phyloP scores from a whole-genome alignment of 2,113 vertebrate species.

The Falcunculus frontatus region DNA sequence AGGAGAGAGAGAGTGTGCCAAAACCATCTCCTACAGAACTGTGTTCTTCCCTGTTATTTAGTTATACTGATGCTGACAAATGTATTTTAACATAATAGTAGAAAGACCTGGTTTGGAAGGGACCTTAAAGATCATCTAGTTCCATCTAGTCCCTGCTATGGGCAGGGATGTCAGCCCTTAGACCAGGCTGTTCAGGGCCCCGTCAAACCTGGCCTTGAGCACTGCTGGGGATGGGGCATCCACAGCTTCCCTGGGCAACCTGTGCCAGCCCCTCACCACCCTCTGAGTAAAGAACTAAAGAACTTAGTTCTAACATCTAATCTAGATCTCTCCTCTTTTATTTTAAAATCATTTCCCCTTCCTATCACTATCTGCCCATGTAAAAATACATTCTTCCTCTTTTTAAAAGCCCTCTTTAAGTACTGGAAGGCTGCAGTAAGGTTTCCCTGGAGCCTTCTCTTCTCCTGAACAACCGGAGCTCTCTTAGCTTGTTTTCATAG shows the following conservation, averaged over 20 bases:
- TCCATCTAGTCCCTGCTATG: too few relatives aligned
- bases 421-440: not conserved
- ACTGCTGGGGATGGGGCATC: not conserved
- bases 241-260: not conserved
- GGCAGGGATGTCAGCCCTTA: not conserved
- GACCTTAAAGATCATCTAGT: not conserved
- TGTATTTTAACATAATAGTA: not conserved
- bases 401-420: not conserved
- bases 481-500: not conserved
- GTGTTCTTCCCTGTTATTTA: not conserved
- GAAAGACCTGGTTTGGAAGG: not conserved
- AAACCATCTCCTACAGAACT: not conserved
- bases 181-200: not conserved
- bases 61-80: not conserved
- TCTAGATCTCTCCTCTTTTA: not conserved
- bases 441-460: not conserved
- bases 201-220: not conserved
- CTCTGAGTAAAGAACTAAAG: not conserved
- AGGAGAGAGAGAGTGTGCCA: not conserved
- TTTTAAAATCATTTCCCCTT: not conserved
- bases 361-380: not conserved
- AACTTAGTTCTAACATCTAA: not conserved
- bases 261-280: not conserved
- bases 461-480: not conserved
- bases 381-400: not conserved